A percentile compares a stretch with the other conserved stretches of the same genome.
Conservation (phyloP, 2,888 invertebrate species). For the Caenorhabditis sp. region DNA sequence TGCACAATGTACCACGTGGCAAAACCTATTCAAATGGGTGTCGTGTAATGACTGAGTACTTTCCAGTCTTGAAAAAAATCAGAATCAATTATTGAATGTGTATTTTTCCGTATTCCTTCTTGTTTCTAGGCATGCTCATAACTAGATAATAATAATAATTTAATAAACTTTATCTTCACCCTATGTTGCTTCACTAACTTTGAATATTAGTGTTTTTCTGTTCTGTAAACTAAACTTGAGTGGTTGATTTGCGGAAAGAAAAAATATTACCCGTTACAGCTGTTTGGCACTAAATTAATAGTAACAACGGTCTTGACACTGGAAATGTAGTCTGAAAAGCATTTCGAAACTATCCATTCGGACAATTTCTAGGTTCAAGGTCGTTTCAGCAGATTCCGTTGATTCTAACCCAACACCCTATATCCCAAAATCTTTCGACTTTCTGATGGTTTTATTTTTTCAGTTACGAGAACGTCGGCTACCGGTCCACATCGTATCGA, state of each 20-base stretch:
- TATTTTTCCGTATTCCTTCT: constrained; percentile 4
- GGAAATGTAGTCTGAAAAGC: too few species aligned
- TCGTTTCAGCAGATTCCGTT: not conserved
- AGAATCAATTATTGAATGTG: constrained; percentile 37
- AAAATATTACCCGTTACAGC: too few species aligned
- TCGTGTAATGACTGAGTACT: constrained; percentile 50
- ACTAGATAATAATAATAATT: constrained; percentile 16
- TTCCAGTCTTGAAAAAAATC: constrained; percentile 52
- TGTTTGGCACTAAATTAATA: too few species aligned
- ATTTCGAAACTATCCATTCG: too few species aligned
- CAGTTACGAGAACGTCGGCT: constrained; percentile 81
- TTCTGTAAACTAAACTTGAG: not conserved
- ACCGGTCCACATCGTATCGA: constrained; percentile 79
- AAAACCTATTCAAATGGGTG: constrained; percentile 20
- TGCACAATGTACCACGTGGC: constrained; percentile 5
- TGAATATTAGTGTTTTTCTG: constrained; percentile 6
- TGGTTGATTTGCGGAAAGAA: not conserved
- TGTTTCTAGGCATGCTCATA: constrained; percentile 44
- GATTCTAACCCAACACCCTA: not conserved
- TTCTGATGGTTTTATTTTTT: constrained; percentile 19
- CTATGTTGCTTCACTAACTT: not conserved
- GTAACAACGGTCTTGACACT: not conserved
- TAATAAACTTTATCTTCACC: constrained; percentile 37
- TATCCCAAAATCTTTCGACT: not conserved
- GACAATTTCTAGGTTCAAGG: not conserved